These are phyloP conservation scores for Lates calcarifer DNA, from an alignment of 2,113 vertebrate genomes.

Conservation along the genomic window DNA sequence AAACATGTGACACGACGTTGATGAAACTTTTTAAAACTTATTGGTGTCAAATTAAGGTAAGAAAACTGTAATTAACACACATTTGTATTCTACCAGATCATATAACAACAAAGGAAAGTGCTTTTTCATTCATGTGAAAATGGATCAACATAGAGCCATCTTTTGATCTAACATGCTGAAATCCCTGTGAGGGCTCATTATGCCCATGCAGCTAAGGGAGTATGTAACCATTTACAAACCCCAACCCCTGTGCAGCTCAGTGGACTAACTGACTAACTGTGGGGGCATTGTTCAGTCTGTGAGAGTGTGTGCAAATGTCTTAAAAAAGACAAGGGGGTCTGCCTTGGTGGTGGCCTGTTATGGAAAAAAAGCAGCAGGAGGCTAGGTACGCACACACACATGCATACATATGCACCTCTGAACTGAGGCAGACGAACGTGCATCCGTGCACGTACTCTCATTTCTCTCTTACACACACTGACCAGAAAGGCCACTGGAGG, in stretches of 20 bases:
- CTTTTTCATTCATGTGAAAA: conserved; percentile 46
- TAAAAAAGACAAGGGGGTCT: conserved; percentile 61
- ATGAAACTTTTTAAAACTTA: not conserved
- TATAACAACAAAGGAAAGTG: not conserved
- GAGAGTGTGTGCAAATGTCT: conserved; percentile 56
- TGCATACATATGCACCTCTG: conserved; percentile 1
- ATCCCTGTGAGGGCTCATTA: conserved; percentile 61
- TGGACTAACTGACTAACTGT: conserved; percentile 64
- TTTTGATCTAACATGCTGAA: conserved; percentile 51
- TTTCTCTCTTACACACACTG: conserved; percentile 22
- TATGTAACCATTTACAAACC: conserved; percentile 68
- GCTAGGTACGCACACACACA: conserved; percentile 42
- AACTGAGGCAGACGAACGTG: conserved; percentile 31
- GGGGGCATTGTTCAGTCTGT: conserved; percentile 73
- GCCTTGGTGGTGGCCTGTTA: conserved; percentile 73
- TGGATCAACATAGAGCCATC: conserved; percentile 26
- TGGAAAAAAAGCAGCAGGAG: conserved; percentile 72
- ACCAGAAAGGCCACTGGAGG: conserved; percentile 71
- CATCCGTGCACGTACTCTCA: conserved; percentile 22
- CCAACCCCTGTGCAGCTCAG: conserved; percentile 46
- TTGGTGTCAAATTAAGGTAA: not conserved
- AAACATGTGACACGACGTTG: conserved; percentile 3
- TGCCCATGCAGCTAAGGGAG: conserved; percentile 49
- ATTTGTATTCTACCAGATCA: not conserved
- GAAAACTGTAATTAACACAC: not conserved